Conservation (phyloP, 92 coral and sea anemone species). For the Zoanthus solanderi region DNA sequence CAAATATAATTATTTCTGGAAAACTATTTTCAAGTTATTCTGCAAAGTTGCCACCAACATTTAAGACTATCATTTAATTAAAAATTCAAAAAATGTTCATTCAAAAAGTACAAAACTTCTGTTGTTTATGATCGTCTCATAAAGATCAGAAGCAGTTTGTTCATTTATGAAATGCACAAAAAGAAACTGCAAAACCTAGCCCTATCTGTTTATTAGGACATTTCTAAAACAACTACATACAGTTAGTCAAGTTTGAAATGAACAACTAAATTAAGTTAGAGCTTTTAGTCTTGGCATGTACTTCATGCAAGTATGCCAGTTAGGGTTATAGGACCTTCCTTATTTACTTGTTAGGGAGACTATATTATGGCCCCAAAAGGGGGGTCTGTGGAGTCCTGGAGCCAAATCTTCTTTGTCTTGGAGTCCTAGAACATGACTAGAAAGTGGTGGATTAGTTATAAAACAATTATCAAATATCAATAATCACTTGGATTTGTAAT, state of each 20-base stretch:
- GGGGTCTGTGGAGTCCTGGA: too few species aligned
- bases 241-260: neutral
- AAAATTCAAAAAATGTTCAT: neutral
- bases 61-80: neutral
- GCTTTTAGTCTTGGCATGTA: too few species aligned
- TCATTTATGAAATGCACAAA: constrained; percentile 9
- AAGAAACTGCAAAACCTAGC: neutral
- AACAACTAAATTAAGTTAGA: too few species aligned
- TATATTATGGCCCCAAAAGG: too few species aligned
- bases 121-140: neutral
- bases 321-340: too few species aligned
- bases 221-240: neutral
- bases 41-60: neutral
- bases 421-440: too few species aligned
- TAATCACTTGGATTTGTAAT: too few species aligned
- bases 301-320: too few species aligned
- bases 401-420: too few species aligned
- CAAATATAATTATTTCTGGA: neutral
- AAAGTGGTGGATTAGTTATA: too few species aligned
- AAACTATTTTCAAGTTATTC: constrained; percentile 10
- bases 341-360: too few species aligned
- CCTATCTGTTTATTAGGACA: neutral
- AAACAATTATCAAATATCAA: too few species aligned
- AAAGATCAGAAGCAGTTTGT: constrained; percentile 10
- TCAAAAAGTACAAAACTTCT: constrained; percentile 9